Conservation (phyloP, 2,888 invertebrate genomes). For the Macaria notata region DNA sequence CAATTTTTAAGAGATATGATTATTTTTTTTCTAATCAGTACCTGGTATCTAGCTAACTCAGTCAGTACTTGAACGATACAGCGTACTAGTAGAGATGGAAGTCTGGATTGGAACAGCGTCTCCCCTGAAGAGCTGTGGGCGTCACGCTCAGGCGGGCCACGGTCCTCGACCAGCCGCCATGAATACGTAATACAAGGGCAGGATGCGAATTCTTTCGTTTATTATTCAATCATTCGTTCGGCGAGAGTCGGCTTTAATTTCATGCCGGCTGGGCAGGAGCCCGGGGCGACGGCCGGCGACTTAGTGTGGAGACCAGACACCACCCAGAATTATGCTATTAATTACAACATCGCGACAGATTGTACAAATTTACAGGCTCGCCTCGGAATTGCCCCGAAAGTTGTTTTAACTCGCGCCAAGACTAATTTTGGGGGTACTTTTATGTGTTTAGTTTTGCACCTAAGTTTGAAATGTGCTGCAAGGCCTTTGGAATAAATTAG, state of each 20-base stretch:
- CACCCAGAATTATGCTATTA: slow-evolving; percentile 54
- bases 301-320: slow-evolving; percentile 59
- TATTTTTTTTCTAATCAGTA: too few relatives aligned
- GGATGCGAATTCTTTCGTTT: slow-evolving; percentile 82
- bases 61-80: too few relatives aligned
- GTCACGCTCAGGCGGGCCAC: slow-evolving; percentile 51
- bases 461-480: slow-evolving; percentile 32
- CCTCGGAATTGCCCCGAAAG: slow-evolving; percentile 38
- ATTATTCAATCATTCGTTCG: slow-evolving; percentile 83
- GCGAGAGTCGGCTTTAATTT: slow-evolving; percentile 81
- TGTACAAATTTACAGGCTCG: slow-evolving; percentile 50
- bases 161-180: slow-evolving; percentile 65
- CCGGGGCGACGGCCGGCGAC: slow-evolving; percentile 56
- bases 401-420: slow-evolving; percentile 42
- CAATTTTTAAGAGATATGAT: too few relatives aligned
- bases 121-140: too few relatives aligned
- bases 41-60: too few relatives aligned
- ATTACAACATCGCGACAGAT: slow-evolving; percentile 54
- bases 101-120: too few relatives aligned
- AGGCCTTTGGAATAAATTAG: slow-evolving; percentile 29
- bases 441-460: slow-evolving; percentile 37
- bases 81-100: too few relatives aligned
- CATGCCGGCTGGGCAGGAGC: slow-evolving; percentile 80
- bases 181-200: slow-evolving; percentile 81
- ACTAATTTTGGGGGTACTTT: slow-evolving; percentile 42